Percentiles rank a stretch among this genome's conserved stretches.
phyloP scores from a whole-genome alignment of 2,113 vertebrate genomes.

The Heterocephalus glaber region DNA sequence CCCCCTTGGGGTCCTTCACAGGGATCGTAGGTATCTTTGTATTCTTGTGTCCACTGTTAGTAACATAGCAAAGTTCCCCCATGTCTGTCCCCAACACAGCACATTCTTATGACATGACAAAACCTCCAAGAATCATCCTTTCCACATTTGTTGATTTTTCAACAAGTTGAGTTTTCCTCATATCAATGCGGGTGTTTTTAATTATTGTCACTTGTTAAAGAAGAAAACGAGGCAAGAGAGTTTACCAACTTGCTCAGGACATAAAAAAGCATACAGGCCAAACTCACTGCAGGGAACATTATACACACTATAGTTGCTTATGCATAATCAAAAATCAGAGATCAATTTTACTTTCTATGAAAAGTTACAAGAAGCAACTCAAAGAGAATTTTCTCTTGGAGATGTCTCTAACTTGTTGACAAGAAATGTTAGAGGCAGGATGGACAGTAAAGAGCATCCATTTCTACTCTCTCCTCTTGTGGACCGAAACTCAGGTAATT shows the following conservation, averaged over 20 bases:
- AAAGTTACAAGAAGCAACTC: background rate
- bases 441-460: background rate
- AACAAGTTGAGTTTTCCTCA: slow-evolving; percentile 4
- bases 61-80: background rate
- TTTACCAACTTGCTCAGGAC: background rate
- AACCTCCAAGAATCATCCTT: slow-evolving; percentile 53
- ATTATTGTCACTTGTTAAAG: background rate
- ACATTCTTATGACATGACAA: slow-evolving; percentile 66
- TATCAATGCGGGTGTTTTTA: background rate
- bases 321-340: background rate
- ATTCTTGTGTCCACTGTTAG: background rate
- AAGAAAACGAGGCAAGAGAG: slow-evolving; percentile 62
- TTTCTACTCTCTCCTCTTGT: background rate
- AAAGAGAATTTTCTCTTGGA: background rate
- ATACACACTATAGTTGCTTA: background rate
- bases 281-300: background rate
- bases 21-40: background rate
- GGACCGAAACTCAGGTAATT: slow-evolving; percentile 23
- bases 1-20: background rate
- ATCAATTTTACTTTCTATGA: background rate
- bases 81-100: slow-evolving; percentile 39
- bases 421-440: background rate
- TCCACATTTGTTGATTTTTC: slow-evolving; percentile 35
- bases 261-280: background rate
- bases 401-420: slow-evolving; percentile 8